Conservation (phyloP, 2,888 invertebrate species). For the Acleris literana region DNA sequence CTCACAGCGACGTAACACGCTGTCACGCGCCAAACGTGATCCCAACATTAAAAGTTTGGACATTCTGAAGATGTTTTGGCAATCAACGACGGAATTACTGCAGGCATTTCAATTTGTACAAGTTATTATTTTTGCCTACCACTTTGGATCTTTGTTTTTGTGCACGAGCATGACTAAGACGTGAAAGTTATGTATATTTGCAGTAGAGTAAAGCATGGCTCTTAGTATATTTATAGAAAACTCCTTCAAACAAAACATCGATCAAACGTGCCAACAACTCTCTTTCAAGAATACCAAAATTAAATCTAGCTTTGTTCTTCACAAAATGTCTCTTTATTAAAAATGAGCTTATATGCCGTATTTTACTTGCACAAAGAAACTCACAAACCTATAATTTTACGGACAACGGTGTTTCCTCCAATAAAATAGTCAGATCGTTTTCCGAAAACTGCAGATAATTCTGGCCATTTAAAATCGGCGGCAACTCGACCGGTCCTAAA, state of each 20-base stretch:
- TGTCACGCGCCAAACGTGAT: conserved; percentile 67
- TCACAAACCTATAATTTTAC: no score
- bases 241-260: conserved; percentile 28
- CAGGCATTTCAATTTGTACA: conserved; percentile 50
- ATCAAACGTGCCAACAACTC: conserved; percentile 29
- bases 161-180: conserved; percentile 20
- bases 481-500: no score
- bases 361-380: no score
- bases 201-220: conserved; percentile 11
- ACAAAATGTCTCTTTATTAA: no score
- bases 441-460: no score
- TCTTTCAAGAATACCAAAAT: conserved; percentile 18
- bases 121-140: conserved; percentile 41
- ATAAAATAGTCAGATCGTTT: no score
- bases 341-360: no score
- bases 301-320: conserved; percentile 29
- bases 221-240: conserved; percentile 25
- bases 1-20: conserved; percentile 66
- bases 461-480: no score
- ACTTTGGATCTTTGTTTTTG: conserved; percentile 27
- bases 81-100: conserved; percentile 50
- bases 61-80: conserved; percentile 66
- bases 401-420: no score
- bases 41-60: conserved; percentile 66
- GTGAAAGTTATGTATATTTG: conserved; percentile 24